Evolutionary conservation across 1,140 invertebrate genomes (phyloP), one percentile per base, ranked within the genome.

Genomic region (Papilio polyxenes): DNA sequence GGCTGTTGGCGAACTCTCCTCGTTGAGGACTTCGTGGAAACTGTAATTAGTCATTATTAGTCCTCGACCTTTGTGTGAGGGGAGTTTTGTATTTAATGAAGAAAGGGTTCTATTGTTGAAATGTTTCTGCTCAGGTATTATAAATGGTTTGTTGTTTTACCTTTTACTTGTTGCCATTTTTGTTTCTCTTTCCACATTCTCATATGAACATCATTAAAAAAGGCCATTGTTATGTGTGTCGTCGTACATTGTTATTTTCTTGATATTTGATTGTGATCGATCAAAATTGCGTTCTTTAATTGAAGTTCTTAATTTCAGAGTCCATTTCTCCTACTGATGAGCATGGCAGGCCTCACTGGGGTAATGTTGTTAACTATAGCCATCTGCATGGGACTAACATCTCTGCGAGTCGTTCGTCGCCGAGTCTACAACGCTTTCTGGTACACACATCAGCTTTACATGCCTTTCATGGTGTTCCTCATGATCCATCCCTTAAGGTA

Each of bases 401-500:
- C 93, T 2, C 80, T 87, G 40, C 87, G 92, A 49, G 48, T 86
- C 3, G 87, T 93, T 17, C 87, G 93, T 3, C 85, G 91, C 20
- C 90, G 84, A 51, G 48, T 91, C 44, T 94, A 94, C 80, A 93
- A 93, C 44, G 89, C 86, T 5, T 94, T 94, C 81, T 93, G 93
- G 92, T 93, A 92, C 56, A 93, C 92, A 6, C 92, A 94, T 80
- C 93, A 93, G 53, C 75, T 94, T 20, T 94, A 93, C 80, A 75
- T 93, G 80, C 85, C 89, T 8, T 93, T 93, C 83, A 86, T 93
- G 86, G 84, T 89, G 56, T 80, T 94, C 59, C 82, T 94, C 44
- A 90, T 93, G 82, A 89, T 94, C 81, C 93, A 94, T 89, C 93
- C 93, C 0, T 87, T 94, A 75, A 93, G 93, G 93, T 94, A 86